Conservation (phyloP, 2,113 vertebrate species). For the Anoplopoma fimbria region DNA sequence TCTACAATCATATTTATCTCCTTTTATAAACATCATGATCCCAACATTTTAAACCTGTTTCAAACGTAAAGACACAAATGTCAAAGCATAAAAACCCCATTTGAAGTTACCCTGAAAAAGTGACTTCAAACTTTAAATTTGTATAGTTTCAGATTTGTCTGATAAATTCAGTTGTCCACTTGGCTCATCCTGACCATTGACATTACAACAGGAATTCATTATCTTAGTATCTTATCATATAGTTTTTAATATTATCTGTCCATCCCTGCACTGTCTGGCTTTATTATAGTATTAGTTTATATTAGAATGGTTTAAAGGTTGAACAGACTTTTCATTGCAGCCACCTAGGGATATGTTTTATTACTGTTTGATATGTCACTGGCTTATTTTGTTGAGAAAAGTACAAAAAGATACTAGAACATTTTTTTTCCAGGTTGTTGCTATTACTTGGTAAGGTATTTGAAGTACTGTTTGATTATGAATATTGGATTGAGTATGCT, state of each 20-base stretch:
- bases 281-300: background rate
- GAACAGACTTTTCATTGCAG: background rate
- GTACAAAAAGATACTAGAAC: background rate
- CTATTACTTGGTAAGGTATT: background rate
- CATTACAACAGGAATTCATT: background rate
- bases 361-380: background rate
- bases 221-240: background rate
- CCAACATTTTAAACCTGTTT: background rate
- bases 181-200: background rate
- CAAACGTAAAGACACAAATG: background rate
- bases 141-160: background rate
- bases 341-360: background rate
- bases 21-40: background rate
- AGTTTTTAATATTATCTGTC: background rate
- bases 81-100: too few species aligned
- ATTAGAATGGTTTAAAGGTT: background rate
- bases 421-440: background rate
- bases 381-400: background rate
- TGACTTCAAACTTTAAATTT: background rate
- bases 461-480: background rate
- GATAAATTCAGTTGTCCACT: background rate
- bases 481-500: background rate
- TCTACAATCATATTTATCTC: background rate
- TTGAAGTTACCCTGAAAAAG: background rate
- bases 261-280: background rate